These are phyloP conservation scores for Leptinotarsa tumamoca DNA, from an alignment of 2,888 invertebrate species.

Conservation along the genomic window DNA sequence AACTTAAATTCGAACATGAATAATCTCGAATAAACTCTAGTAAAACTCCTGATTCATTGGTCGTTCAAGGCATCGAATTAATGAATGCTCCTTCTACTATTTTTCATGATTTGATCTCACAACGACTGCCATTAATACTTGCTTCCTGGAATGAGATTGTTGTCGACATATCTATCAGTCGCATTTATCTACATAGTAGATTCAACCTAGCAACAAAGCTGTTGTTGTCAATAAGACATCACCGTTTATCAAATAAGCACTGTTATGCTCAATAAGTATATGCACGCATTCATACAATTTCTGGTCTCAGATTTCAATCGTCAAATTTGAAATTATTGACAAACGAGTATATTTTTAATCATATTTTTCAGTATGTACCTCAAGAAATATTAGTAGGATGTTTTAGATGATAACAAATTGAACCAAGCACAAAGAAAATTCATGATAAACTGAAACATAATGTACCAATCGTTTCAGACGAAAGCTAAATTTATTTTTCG, in stretches of 20 bases:
- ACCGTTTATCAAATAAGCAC: conserved; percentile 30
- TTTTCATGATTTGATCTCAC: conserved; percentile 3
- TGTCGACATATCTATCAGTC: conserved; percentile 8
- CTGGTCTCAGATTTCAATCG: no score
- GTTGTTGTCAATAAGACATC: conserved; percentile 30
- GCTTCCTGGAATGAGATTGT: conserved; percentile 18
- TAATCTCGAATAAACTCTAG: background rate
- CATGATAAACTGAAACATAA: no score
- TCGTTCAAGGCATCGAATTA: background rate
- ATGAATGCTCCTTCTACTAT: conserved; percentile 1
- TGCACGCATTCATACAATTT: no score
- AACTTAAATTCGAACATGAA: background rate
- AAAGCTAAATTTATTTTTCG: no score
- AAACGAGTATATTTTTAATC: no score
- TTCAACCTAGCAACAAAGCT: conserved; percentile 24
- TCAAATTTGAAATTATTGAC: no score
- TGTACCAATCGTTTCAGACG: no score
- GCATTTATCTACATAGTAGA: conserved; percentile 12
- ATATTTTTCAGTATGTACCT: no score
- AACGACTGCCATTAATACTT: conserved; percentile 13
- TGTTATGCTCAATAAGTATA: conserved; percentile 22
- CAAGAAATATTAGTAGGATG: no score
- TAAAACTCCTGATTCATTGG: background rate
- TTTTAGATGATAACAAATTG: no score
- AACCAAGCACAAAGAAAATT: no score